phyloP scores from a whole-genome alignment of 2,113 vertebrate genomes.

The Syrrhaptes paradoxus region DNA sequence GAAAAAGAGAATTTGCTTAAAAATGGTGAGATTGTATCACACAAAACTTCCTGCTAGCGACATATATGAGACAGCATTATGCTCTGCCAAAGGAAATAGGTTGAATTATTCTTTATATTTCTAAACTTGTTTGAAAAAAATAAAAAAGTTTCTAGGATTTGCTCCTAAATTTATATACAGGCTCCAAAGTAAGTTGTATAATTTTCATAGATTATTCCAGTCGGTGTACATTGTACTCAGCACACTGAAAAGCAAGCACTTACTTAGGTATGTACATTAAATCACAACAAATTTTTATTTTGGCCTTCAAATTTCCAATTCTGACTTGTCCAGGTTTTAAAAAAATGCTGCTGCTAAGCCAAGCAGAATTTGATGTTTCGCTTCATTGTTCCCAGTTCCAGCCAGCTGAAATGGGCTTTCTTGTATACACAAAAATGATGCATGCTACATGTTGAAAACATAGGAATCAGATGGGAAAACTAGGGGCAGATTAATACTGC shows the following conservation, averaged over 20 bases:
- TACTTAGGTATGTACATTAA: neutral
- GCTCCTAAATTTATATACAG: neutral
- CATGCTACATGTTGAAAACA: neutral
- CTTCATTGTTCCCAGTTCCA: neutral
- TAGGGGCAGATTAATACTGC: neutral
- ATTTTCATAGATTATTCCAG: neutral
- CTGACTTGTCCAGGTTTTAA: neutral
- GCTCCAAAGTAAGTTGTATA: neutral
- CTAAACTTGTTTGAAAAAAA: neutral
- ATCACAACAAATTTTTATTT: neutral
- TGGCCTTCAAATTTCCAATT: neutral
- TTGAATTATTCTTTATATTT: neutral
- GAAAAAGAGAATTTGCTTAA: neutral
- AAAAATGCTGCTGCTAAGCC: neutral
- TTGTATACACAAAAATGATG: neutral
- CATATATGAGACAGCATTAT: neutral
- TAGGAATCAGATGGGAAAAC: neutral
- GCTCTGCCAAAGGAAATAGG: neutral
- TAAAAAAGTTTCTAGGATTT: neutral
- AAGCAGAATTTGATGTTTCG: neutral
- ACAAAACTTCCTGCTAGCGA: neutral
- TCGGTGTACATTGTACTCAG: rapidly evolving
- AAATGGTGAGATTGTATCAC: neutral
- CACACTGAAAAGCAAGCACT: neutral
- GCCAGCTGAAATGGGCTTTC: neutral